Evolutionary conservation across 2,888 invertebrate species (phyloP).

Genomic region (Helleia helle): DNA sequence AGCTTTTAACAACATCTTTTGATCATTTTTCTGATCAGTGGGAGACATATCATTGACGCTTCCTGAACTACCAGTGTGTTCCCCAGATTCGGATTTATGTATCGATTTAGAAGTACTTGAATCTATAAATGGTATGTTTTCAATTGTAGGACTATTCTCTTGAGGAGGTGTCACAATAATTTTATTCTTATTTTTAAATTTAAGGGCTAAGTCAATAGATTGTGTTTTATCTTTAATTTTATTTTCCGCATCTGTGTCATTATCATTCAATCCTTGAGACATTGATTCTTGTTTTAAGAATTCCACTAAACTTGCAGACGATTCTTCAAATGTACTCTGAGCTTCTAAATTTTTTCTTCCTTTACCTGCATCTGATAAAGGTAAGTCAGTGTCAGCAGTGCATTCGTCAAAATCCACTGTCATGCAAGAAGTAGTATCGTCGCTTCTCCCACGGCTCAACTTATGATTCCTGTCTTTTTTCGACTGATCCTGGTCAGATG

Average conservation of each 20-base stretch:
- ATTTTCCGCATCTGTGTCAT: constrained; percentile 53
- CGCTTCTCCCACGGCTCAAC: constrained; percentile 71
- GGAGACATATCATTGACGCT: constrained; percentile 57
- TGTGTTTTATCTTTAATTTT: constrained; percentile 37
- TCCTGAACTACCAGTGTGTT: constrained; percentile 59
- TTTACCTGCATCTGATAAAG: constrained; percentile 61
- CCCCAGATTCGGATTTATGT: constrained; percentile 56
- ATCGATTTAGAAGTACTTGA: constrained; percentile 50
- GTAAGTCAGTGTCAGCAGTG: constrained; percentile 75
- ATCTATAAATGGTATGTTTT: constrained; percentile 66
- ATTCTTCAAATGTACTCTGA: constrained; percentile 76
- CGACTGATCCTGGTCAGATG: constrained; percentile 61
- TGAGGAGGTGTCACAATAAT: constrained; percentile 76
- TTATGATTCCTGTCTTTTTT: constrained; percentile 37
- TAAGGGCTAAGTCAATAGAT: constrained; percentile 48
- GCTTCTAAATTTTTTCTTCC: constrained; percentile 52
- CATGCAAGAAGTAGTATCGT: constrained; percentile 80
- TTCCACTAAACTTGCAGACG: constrained; percentile 66
- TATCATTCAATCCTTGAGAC: constrained; percentile 51
- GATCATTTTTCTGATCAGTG: constrained; percentile 49
- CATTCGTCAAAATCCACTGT: constrained; percentile 80
- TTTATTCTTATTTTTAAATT: constrained; percentile 71
- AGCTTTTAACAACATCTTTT: constrained; percentile 52
- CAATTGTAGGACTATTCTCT: constrained; percentile 75
- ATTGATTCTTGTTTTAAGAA: constrained; percentile 61